Evolutionary conservation across 2,888 invertebrate genomes (phyloP).

Genomic region (Lucinisca nassula): DNA sequence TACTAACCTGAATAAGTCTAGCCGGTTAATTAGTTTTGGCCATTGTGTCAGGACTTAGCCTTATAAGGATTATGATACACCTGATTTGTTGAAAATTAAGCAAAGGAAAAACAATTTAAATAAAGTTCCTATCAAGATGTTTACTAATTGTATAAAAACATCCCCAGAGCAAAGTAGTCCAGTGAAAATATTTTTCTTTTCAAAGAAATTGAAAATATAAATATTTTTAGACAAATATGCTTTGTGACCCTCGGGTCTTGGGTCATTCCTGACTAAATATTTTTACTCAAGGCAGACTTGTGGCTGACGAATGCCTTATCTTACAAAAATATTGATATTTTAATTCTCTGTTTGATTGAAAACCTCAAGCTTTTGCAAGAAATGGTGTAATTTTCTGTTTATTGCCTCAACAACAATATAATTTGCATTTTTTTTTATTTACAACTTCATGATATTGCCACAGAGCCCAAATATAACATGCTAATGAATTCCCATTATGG

Average conservation of each 20-base stretch:
- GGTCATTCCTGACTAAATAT: neutral
- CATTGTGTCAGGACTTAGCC: neutral
- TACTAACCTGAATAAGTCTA: neutral
- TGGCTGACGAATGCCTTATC: neutral
- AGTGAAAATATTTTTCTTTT: conserved; percentile 1
- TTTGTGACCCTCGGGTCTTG: neutral
- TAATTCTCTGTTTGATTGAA: conserved; percentile 9
- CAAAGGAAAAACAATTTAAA: neutral
- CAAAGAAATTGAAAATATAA: neutral
- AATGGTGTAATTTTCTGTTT: conserved; percentile 1
- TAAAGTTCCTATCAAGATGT: neutral
- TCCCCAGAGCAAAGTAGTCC: neutral
- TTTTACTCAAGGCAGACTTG: neutral
- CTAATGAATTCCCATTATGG: neutral
- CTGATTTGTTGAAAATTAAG: neutral
- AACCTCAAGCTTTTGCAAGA: neutral
- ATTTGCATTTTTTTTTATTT: conserved; percentile 14
- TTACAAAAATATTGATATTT: conserved; percentile 7
- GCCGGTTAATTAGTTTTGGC: neutral
- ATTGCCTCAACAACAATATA: neutral
- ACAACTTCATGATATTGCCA: neutral
- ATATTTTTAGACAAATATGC: neutral
- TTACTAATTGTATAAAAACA: neutral
- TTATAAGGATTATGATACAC: neutral
- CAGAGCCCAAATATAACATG: neutral